Conservation (phyloP, 2,888 invertebrate species). For the Mesochorus sp. region DNA sequence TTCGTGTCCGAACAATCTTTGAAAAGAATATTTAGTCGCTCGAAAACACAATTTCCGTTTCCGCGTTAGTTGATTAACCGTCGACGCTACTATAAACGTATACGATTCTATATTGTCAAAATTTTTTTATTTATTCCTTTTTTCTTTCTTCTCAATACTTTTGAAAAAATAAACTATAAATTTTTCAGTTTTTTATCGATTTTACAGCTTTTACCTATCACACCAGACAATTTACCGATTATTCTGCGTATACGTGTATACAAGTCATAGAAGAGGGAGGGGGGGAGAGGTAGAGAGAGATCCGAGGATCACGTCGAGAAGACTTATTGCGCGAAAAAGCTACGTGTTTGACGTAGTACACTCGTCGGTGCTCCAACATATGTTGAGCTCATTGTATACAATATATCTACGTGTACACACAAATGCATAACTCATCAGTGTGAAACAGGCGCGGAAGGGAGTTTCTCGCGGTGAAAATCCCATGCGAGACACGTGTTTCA, state of each 20-base stretch:
- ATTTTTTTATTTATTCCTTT: no score
- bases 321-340: slow-evolving; percentile 43
- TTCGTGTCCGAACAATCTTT: not conserved
- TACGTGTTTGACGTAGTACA: slow-evolving; percentile 12
- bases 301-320: slow-evolving; percentile 26
- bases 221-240: not conserved
- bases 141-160: no score
- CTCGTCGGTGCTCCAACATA: not conserved
- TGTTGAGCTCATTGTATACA: not conserved
- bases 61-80: no score
- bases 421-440: not conserved
- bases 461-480: slow-evolving; percentile 30
- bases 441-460: not conserved
- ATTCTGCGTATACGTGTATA: slow-evolving; percentile 4
- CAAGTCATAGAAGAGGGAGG: not conserved
- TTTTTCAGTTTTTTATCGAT: not conserved
- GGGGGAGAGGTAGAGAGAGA: not conserved
- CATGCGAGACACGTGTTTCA: slow-evolving; percentile 57
- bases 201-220: slow-evolving; percentile 3
- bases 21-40: not conserved
- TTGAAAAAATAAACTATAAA: not conserved
- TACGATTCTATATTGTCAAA: no score
- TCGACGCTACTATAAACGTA: no score
- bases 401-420: not conserved
- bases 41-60: no score